These are phyloP conservation scores for Elanus axillaris DNA, from an alignment of 2,113 vertebrate genomes.

Conservation along the genomic window DNA sequence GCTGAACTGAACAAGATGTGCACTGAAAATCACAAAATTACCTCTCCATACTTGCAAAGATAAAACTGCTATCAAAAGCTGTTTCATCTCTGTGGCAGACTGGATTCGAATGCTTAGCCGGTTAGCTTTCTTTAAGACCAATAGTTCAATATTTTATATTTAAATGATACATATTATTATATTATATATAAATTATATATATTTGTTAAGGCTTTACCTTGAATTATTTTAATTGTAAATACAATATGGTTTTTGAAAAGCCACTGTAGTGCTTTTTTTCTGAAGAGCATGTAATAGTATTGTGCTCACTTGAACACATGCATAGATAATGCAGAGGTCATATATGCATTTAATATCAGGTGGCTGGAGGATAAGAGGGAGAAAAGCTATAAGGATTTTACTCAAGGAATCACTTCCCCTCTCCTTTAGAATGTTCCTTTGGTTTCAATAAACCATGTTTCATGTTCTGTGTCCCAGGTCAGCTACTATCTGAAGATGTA, in stretches of 20 bases:
- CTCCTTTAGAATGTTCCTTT: not conserved
- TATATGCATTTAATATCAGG: not conserved
- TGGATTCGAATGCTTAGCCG: not conserved
- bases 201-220: not conserved
- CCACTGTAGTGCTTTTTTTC: not conserved
- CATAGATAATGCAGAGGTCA: not conserved
- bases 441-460: not conserved
- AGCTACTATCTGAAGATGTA: not conserved
- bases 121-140: not conserved
- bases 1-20: not conserved
- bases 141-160: not conserved
- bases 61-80: not conserved
- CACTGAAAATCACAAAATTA: not conserved
- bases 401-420: not conserved
- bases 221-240: not conserved
- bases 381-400: not conserved
- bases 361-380: not conserved
- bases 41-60: not conserved
- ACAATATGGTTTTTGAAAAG: not conserved
- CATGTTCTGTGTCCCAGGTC: not conserved
- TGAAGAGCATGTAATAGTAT: not conserved
- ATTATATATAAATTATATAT: not conserved
- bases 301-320: not conserved
- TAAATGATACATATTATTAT: not conserved
- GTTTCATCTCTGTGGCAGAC: not conserved